Evolutionary conservation across 2,888 invertebrate species (phyloP).

Genomic region (Bugula neritina): DNA sequence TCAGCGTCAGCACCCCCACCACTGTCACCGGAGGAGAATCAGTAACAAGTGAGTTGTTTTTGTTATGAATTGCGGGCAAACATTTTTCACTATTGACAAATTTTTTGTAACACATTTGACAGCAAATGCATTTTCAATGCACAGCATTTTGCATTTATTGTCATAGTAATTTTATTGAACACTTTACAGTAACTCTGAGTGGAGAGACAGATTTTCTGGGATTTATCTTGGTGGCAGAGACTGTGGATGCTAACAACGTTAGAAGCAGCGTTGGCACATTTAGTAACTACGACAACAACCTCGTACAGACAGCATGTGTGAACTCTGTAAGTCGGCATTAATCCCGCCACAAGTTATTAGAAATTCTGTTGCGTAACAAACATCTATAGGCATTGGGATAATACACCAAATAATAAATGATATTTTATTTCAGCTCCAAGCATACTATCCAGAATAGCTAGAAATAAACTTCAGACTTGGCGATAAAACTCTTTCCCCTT

Average conservation of each 20-base stretch:
- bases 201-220: neutral
- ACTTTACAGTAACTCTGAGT: neutral
- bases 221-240: neutral
- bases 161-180: neutral
- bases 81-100: neutral
- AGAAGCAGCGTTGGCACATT: neutral
- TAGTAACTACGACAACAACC: neutral
- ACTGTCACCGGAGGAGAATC: neutral
- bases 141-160: neutral
- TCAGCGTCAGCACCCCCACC: neutral
- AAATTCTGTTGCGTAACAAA: too few relatives aligned
- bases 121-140: neutral
- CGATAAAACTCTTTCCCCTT: too few relatives aligned
- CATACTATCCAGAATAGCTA: too few relatives aligned
- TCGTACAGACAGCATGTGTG: neutral
- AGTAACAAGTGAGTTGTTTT: constrained; percentile 11
- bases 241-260: neutral
- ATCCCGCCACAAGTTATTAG: too few relatives aligned
- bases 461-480: too few relatives aligned
- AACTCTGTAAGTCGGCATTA: neutral
- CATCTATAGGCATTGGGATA: too few relatives aligned
- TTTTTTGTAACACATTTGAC: neutral
- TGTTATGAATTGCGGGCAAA: too few relatives aligned
- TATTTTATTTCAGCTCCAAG: too few relatives aligned
- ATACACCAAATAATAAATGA: too few relatives aligned